phyloP scores from a whole-genome alignment of 2,888 invertebrate genomes.

The Agrochola macilenta region DNA sequence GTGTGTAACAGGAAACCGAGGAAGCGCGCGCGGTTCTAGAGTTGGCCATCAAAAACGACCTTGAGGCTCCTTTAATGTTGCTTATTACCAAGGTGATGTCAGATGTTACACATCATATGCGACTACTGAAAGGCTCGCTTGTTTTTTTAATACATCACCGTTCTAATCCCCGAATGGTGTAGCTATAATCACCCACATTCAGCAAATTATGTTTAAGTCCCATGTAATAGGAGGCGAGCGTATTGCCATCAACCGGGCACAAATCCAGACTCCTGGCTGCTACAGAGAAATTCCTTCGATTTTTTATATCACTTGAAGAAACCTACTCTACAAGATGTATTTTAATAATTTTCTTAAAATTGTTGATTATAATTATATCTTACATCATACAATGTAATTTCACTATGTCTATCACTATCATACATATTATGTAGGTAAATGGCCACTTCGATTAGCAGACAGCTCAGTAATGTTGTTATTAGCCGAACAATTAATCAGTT shows the following conservation, averaged over 20 bases:
- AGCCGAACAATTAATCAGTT: slow-evolving; percentile 18
- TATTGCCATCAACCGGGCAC: background rate
- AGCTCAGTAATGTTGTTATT: background rate
- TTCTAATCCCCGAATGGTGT: background rate
- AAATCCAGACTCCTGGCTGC: background rate
- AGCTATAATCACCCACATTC: background rate
- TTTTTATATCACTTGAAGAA: no score
- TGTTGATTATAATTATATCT: background rate
- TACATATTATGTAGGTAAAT: background rate
- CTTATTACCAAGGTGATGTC: no score
- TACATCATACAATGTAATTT: background rate
- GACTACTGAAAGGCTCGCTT: no score
- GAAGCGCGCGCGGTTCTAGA: no score
- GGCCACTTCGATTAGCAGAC: background rate
- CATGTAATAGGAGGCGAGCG: background rate
- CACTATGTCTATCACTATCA: no score
- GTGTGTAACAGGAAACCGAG: no score
- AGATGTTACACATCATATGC: no score
- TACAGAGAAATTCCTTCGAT: background rate
- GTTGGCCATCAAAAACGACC: no score
- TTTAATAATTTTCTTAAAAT: background rate
- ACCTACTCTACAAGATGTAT: background rate
- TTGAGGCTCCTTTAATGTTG: no score
- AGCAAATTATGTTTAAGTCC: background rate
- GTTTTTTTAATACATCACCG: no score